Base-by-base conservation (phyloP, 2,797 vertebrate genomes). In the Rhinella marina region DNA sequence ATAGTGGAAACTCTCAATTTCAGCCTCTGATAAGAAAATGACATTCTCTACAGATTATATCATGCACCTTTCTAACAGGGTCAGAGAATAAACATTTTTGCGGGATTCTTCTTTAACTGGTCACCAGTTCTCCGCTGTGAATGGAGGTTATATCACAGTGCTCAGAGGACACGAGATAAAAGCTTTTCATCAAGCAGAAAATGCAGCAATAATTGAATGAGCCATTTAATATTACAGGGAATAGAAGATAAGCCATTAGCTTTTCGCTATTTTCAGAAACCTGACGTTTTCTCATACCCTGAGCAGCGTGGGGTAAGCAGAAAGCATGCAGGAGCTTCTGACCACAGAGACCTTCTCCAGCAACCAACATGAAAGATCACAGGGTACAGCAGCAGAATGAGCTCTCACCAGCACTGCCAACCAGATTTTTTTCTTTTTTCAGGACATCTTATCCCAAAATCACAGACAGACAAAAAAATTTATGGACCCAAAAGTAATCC, bases 271-370 rank as follows among this genome's bases (percentile, higher is more conserved):
- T 93, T 90, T 90, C 87, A 89, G 87, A n/a, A 32, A 91, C 90
- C 72, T 92, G 91, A 92, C 91, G 90, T 92, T 93, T 90, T 87
- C 80, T 91, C 27, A 54, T 87, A 85, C 84, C 59, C 90, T 0
- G 0, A 85, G 90, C 57, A 59, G 23, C 23, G 52, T 61, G 82
- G 78, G 17, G 25, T 80, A 41, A 80, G 78, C 2, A 21, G 78
- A 80, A 21, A 32, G 56, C 78, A 25, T 29, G 3, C 41, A 5
- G 41, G 41, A 27, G 64, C 66, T 21, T 83, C 48, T 27, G 14
- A 54, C 14, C 81, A 25, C 56, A 76, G 21, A 76, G 25, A 68
- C 2, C 19, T 80, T 8, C n/a, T 68, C 17, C 32, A 57, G 82
- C n/a, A 72, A 72, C 29, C 7, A 79, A 61, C 56, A 16, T 8